These are phyloP conservation scores for Chloroceryle aenea DNA, from an alignment of 2,113 vertebrate genomes.

Conservation along the genomic window DNA sequence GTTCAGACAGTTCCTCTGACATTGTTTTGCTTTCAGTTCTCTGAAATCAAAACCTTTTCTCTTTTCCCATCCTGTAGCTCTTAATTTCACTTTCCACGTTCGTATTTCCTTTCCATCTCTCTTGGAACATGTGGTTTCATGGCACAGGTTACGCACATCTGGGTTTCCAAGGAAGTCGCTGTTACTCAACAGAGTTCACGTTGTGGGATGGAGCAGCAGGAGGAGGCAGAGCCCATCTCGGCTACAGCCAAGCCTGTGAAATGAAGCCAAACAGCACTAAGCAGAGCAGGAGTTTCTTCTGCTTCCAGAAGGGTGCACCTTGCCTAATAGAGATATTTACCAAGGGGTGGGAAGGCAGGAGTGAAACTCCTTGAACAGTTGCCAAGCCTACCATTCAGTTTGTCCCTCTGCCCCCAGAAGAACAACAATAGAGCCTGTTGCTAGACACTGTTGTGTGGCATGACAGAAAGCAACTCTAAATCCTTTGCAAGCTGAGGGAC, in stretches of 20 bases:
- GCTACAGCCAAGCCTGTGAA: background rate
- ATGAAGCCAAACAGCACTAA: background rate
- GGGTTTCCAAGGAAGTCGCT: background rate
- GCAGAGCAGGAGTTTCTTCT: background rate
- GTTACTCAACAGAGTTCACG: background rate
- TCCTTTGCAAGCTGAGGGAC: background rate
- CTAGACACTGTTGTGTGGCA: background rate
- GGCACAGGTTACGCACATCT: fast-evolving
- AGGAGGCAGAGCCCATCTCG: background rate
- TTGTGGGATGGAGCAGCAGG: background rate
- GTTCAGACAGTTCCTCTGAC: background rate
- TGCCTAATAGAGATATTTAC: conserved; percentile 43
- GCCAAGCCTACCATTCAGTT: conserved; percentile 30
- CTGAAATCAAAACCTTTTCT: background rate
- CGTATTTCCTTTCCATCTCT: fast-evolving
- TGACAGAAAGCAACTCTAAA: background rate
- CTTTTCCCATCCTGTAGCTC: fast-evolving
- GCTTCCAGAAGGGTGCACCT: background rate
- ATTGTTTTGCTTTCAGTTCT: background rate
- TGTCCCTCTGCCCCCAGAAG: background rate
- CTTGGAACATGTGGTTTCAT: fast-evolving
- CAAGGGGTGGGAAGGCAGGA: background rate
- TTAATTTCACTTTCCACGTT: background rate
- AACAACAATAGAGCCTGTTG: background rate
- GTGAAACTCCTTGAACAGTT: background rate